Conservation (phyloP, 2,888 invertebrate species). For the Tetranychus truncatus region DNA sequence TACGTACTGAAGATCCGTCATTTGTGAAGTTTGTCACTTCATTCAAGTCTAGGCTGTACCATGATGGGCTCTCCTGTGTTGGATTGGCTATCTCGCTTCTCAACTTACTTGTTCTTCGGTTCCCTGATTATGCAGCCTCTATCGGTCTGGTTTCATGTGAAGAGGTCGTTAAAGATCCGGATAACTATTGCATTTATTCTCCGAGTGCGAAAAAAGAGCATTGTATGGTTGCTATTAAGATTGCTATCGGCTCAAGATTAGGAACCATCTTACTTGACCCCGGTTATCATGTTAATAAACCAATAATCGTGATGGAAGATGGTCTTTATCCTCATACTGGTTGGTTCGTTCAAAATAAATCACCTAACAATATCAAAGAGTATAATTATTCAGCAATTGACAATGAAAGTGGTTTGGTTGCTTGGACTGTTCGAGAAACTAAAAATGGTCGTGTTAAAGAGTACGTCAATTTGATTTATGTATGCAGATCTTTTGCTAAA, state of each 20-base stretch:
- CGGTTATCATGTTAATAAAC: slow-evolving; percentile 69
- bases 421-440: slow-evolving; percentile 66
- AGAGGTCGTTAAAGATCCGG: slow-evolving; percentile 39
- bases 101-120: slow-evolving; percentile 43
- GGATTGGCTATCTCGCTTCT: slow-evolving; percentile 65
- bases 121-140: slow-evolving; percentile 47
- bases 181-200: slow-evolving; percentile 22
- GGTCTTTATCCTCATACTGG: slow-evolving; percentile 67
- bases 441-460: slow-evolving; percentile 22
- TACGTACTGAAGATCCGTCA: slow-evolving; percentile 40
- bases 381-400: slow-evolving; percentile 57
- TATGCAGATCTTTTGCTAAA: slow-evolving; percentile 41
- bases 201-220: slow-evolving; percentile 52
- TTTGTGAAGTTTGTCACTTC: slow-evolving; percentile 53
- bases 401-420: slow-evolving; percentile 48
- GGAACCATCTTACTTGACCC: slow-evolving; percentile 70
- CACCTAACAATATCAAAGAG: slow-evolving; percentile 54
- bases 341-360: slow-evolving; percentile 44
- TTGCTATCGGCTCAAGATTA: slow-evolving; percentile 23
- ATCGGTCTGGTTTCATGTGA: slow-evolving; percentile 66
- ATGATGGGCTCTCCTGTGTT: slow-evolving; percentile 66
- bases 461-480: slow-evolving; percentile 53
- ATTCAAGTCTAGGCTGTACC: slow-evolving; percentile 57
- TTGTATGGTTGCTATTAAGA: slow-evolving; percentile 39
- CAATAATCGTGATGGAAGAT: slow-evolving; percentile 70